Base-by-base conservation (phyloP, 2,888 invertebrate species). In the Charanyca ferruginea region DNA sequence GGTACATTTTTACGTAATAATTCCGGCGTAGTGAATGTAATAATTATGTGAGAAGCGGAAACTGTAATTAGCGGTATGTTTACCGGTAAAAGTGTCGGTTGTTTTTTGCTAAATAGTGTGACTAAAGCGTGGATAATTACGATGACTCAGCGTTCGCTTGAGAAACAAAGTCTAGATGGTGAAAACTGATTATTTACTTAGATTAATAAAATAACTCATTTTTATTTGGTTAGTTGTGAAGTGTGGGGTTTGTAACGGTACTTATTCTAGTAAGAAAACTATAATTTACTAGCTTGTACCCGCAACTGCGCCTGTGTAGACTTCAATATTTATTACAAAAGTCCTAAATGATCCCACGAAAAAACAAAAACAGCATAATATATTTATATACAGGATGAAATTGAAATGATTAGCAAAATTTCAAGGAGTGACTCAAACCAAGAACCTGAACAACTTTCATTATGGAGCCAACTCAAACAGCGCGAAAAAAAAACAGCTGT, bases 11-110 rank as follows among this genome's bases (percentile, higher is more conserved):
- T 74, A 79, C 48, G 75, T 79, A 79, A 78, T 57, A 66, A 44
- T 63, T 53, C n/a, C 20, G 35, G 20, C 1, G 22, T 13, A 42
- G 67, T 62, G 62, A 79, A 68, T 64, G 75, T 63, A 54, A 72
- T 63, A 63, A 77, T 74, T 53, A 57, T 51, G 59, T 69, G 76
- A 47, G 77, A 77, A 77, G 45, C 75, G 68, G 80, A 75, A 66
- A 70, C 32, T 23, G 22, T 18, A 66, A 76, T 77, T 76, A 80
- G 70, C 53, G 45, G 70, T 74, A 55, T 44, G 25, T 64, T 75
- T 65, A 57, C 65, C 55, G 80, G 62, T 76, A 80, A 70, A 66
- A 66, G 62, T 77, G 65, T 42, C 55, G 75, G 63, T 65, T 42
- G 38, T 66, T 74, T 68, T 63, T 68, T 62, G 28, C 13, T 55